Evolutionary conservation across 1,140 invertebrate species (phyloP).

Genomic region (Drosophila malerkotliana): DNA sequence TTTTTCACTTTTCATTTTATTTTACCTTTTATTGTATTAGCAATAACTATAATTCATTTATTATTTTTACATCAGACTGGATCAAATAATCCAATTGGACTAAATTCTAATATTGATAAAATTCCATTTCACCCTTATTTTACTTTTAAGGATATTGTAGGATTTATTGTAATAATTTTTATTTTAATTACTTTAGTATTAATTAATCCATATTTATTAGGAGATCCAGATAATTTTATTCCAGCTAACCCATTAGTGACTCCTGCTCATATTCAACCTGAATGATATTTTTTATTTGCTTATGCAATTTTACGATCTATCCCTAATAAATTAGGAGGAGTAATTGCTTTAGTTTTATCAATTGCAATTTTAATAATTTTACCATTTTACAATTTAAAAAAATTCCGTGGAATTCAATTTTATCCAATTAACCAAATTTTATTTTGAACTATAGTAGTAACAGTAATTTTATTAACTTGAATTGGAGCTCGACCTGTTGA

Average conservation of each 20-base stretch:
- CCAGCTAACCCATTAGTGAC: no score
- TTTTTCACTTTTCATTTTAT: constrained; percentile 90
- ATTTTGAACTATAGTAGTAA: constrained; percentile 86
- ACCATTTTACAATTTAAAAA: constrained; percentile 85
- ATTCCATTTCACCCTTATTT: constrained; percentile 87
- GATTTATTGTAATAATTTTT: constrained; percentile 85
- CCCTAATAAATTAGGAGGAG: no score
- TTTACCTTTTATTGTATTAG: constrained; percentile 87
- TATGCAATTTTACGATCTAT: no score
- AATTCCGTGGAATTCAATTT: constrained; percentile 85
- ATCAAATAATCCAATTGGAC: constrained; percentile 87
- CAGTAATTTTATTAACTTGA: constrained; percentile 87
- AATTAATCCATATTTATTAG: no score
- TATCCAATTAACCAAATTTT: constrained; percentile 86
- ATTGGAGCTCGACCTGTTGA: constrained; percentile 87
- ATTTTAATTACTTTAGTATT: no score
- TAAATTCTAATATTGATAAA: constrained; percentile 87
- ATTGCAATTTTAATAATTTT: constrained; percentile 87
- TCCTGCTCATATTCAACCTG: no score
- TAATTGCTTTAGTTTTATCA: constrained; percentile 84
- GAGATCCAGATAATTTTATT: no score
- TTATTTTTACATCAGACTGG: constrained; percentile 87
- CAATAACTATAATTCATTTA: constrained; percentile 86
- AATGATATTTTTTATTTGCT: no score
- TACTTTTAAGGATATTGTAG: constrained; percentile 86